Evolutionary conservation across 2,888 invertebrate species (phyloP).

Genomic region (Azorinus chamasolen): DNA sequence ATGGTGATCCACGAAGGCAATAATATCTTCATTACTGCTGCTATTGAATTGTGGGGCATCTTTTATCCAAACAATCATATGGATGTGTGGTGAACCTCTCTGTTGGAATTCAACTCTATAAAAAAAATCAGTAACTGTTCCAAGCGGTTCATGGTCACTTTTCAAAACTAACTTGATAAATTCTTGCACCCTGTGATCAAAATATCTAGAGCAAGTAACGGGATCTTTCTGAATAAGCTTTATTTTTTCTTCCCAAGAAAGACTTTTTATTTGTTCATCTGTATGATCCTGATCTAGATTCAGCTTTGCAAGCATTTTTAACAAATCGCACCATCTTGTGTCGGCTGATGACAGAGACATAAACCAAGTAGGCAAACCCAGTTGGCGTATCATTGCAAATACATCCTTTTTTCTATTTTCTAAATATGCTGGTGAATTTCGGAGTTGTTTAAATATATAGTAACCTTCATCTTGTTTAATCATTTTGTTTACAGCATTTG

Average conservation of each 20-base stretch:
- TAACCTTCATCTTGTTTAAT: slow-evolving; percentile 78
- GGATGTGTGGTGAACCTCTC: too few relatives aligned
- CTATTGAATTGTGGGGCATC: slow-evolving; percentile 48
- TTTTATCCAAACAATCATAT: slow-evolving; percentile 52
- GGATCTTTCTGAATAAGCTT: too few relatives aligned
- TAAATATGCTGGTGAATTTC: slow-evolving; percentile 45
- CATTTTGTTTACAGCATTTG: slow-evolving; percentile 36
- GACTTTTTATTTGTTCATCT: too few relatives aligned
- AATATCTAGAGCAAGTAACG: too few relatives aligned
- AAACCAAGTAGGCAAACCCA: slow-evolving; percentile 61
- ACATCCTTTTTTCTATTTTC: slow-evolving; percentile 52
- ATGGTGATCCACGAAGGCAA: slow-evolving; percentile 46
- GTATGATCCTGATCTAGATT: too few relatives aligned
- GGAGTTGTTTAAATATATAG: slow-evolving; percentile 69
- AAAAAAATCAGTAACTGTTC: too few relatives aligned
- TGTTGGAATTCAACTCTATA: too few relatives aligned
- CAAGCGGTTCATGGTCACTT: too few relatives aligned
- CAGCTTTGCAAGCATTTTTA: too few relatives aligned
- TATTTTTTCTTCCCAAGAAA: too few relatives aligned
- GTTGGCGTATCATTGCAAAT: slow-evolving; percentile 59
- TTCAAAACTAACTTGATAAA: slow-evolving; percentile 51
- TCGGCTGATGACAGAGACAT: slow-evolving; percentile 35
- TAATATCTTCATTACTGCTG: slow-evolving; percentile 30
- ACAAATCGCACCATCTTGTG: too few relatives aligned
- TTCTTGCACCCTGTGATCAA: slow-evolving; percentile 49